Conservation (phyloP, 1,140 invertebrate genomes). For the Lasioglossum albipes region DNA sequence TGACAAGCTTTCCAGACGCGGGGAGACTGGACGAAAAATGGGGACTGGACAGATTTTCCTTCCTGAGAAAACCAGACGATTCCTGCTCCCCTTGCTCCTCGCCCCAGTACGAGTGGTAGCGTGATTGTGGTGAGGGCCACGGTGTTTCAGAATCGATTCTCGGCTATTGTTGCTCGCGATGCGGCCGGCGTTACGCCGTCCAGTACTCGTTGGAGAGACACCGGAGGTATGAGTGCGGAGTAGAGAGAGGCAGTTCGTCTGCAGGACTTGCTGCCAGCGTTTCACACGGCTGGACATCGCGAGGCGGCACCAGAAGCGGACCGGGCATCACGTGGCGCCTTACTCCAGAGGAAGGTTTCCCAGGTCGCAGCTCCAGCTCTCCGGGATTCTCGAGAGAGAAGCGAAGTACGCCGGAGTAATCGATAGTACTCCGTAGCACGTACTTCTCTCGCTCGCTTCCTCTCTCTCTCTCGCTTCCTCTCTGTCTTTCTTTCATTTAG, state of each 20-base stretch:
- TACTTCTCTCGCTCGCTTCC: neutral
- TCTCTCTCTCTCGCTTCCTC: neutral
- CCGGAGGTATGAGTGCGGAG: slow-evolving; percentile 75
- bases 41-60: too few species aligned
- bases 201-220: slow-evolving; percentile 77
- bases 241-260: slow-evolving; percentile 74
- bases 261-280: slow-evolving; percentile 70
- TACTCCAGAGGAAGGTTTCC: slow-evolving; percentile 52
- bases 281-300: slow-evolving; percentile 71
- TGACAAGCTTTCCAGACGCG: neutral
- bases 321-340: slow-evolving; percentile 64
- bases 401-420: slow-evolving; percentile 1
- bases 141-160: slow-evolving; percentile 72
- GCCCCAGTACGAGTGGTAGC: slow-evolving; percentile 15
- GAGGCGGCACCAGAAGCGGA: slow-evolving; percentile 67
- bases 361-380: neutral
- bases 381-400: slow-evolving; percentile 1
- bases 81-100: too few species aligned
- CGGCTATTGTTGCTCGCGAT: slow-evolving; percentile 73
- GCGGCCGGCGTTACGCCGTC: slow-evolving; percentile 76
- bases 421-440: slow-evolving; percentile 2
- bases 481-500: neutral
- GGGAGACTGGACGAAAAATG: too few species aligned
- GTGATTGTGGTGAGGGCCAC: slow-evolving; percentile 58
- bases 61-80: too few species aligned